Percentiles rank a stretch among this genome's conserved stretches.
Conservation (phyloP, 2,113 vertebrate genomes). For the Eidolon helvum region DNA sequence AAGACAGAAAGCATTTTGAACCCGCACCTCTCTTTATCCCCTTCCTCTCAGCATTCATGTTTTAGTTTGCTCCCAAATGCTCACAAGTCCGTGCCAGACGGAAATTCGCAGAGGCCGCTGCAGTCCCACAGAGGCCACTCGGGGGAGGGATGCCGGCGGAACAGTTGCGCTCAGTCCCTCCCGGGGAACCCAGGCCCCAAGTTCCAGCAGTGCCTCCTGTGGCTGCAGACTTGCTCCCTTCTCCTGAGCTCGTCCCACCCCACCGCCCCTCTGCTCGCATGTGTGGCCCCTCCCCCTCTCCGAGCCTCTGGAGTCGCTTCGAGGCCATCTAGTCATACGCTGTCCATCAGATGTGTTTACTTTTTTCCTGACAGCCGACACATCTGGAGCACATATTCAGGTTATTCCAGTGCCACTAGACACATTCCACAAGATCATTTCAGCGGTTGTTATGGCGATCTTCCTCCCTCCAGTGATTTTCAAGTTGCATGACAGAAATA, state of each 20-base stretch:
- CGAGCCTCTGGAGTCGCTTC: constrained; percentile 86
- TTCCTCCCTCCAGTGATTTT: constrained; percentile 98
- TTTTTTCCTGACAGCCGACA: constrained; percentile 98
- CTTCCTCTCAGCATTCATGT: constrained; percentile 90
- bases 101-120: constrained; percentile 93
- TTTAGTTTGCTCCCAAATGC: constrained; percentile 97
- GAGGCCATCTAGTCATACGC: constrained; percentile 97
- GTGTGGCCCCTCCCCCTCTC: constrained; percentile 81
- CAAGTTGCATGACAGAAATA: constrained; percentile 99
- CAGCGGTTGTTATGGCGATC: constrained; percentile 95
- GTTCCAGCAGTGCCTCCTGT: constrained; percentile 91
- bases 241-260: constrained; percentile 53
- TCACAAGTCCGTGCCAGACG: constrained; percentile 95
- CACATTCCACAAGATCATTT: constrained; percentile 96
- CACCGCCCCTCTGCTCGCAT: constrained; percentile 23
- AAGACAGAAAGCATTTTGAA: constrained; percentile 82
- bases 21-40: constrained; percentile 77
- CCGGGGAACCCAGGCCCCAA: constrained; percentile 87
- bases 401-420: constrained; percentile 97
- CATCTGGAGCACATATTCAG: constrained; percentile 99
- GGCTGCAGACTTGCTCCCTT: constrained; percentile 78
- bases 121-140: constrained; percentile 94
- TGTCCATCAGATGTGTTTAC: constrained; percentile 99
- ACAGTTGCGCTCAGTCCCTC: constrained; percentile 91
- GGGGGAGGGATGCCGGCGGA: constrained; percentile 92